Evolutionary conservation across 1,140 invertebrate genomes (phyloP).

Genomic region (Carcinoscorpius rotundicauda): DNA sequence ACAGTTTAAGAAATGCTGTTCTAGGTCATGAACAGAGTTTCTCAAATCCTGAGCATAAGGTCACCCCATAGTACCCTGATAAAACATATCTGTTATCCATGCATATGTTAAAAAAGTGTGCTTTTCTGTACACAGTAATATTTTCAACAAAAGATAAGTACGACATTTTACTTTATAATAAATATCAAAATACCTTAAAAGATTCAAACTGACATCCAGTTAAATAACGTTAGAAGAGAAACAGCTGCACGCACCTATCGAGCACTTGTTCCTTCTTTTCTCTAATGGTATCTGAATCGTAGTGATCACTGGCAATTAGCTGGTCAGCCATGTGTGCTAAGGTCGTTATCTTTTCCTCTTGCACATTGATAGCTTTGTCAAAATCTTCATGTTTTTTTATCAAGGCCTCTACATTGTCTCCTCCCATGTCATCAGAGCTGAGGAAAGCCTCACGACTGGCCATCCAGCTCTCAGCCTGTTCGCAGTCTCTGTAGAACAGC

Average conservation of each 20-base stretch:
- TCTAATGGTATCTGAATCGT: conserved; percentile 78
- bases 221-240: background rate
- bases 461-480: conserved; percentile 99
- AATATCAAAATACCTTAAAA: too few species aligned
- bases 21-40: too few species aligned
- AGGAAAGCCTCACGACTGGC: conserved; percentile 91
- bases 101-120: too few species aligned
- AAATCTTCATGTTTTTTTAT: conserved; percentile 99
- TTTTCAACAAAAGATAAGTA: background rate
- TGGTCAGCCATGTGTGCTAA: conserved; percentile 89
- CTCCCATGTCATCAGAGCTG: conserved; percentile 69
- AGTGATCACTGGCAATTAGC: conserved; percentile 85
- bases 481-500: conserved; percentile 89
- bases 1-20: too few species aligned
- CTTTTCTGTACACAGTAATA: background rate
- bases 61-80: too few species aligned
- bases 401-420: conserved; percentile 87
- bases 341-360: conserved; percentile 95
- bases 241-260: conserved; percentile 29
- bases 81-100: too few species aligned
- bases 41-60: too few species aligned
- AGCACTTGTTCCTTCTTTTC: conserved; percentile 81
- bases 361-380: conserved; percentile 96
- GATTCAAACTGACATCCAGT: too few species aligned
- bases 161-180: conserved; percentile 6